A percentile compares a stretch with the other conserved stretches of the same genome.
Conservation (phyloP, 2,888 invertebrate genomes). For the Drosophila bunnanda region DNA sequence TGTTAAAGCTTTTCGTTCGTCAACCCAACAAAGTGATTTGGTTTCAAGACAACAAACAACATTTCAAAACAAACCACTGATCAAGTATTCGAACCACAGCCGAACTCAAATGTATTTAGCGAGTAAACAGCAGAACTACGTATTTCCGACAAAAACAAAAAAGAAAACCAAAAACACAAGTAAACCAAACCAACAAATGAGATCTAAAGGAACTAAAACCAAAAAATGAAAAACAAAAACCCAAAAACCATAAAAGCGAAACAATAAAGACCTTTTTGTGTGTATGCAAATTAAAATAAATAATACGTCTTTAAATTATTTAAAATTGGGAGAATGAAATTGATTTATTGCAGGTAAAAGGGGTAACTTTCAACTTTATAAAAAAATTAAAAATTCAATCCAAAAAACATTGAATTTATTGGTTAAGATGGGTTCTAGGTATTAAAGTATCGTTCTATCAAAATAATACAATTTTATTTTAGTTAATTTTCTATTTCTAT, state of each 20-base stretch:
- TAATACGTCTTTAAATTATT: background rate
- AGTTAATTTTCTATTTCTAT: too few relatives aligned
- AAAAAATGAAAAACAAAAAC: conserved; percentile 21
- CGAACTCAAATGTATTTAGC: conserved; percentile 40
- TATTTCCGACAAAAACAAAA: conserved; percentile 36
- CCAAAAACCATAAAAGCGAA: conserved; percentile 55
- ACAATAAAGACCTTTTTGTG: conserved; percentile 76
- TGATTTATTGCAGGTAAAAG: background rate
- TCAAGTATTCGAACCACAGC: conserved; percentile 25
- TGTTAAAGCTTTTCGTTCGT: conserved; percentile 21
- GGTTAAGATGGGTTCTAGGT: too few relatives aligned
- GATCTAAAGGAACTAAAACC: conserved; percentile 33
- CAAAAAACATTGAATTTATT: too few relatives aligned
- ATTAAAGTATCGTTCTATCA: too few relatives aligned
- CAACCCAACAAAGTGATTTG: conserved; percentile 70
- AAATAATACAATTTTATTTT: too few relatives aligned
- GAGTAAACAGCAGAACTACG: conserved; percentile 39
- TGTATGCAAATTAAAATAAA: conserved; percentile 64
- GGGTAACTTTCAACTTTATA: background rate
- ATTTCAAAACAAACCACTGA: conserved; percentile 37
- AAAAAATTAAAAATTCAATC: too few relatives aligned
- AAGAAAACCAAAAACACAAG: conserved; percentile 32
- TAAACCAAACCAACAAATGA: conserved; percentile 36
- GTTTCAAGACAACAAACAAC: conserved; percentile 65
- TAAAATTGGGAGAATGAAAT: background rate